These are phyloP conservation scores for Musca domestica DNA, from an alignment of 1,140 invertebrate genomes.

Conservation along the genomic window DNA sequence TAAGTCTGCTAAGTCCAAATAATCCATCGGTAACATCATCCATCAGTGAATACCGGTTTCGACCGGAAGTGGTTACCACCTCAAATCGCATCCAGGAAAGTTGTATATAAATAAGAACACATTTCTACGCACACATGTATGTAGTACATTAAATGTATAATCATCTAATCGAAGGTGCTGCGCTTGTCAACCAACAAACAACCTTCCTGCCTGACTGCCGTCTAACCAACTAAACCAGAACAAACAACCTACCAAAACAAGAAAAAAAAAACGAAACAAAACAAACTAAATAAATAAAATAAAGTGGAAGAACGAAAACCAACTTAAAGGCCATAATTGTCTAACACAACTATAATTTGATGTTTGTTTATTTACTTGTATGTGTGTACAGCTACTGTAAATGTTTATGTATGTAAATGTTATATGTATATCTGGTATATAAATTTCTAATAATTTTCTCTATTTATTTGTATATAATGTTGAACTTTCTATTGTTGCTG, in stretches of 20 bases:
- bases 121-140: neutral
- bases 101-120: constrained; percentile 74
- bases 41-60: constrained; percentile 61
- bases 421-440: too few relatives aligned
- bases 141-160: neutral
- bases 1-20: constrained; percentile 52
- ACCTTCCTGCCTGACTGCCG: too few relatives aligned
- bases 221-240: neutral
- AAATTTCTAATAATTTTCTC: too few relatives aligned
- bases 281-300: too few relatives aligned
- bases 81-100: constrained; percentile 82
- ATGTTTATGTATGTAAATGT: too few relatives aligned
- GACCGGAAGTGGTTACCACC: constrained; percentile 76
- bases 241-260: constrained; percentile 2
- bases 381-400: too few relatives aligned
- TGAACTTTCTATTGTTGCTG: too few relatives aligned
- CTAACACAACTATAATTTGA: too few relatives aligned
- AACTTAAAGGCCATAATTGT: neutral
- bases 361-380: too few relatives aligned
- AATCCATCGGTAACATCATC: constrained; percentile 60
- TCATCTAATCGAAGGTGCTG: neutral
- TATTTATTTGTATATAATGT: too few relatives aligned
- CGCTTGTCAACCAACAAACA: neutral
- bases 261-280: neutral
- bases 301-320: neutral